phyloP scores from a whole-genome alignment of 53 echinoderm and acorn worm genomes.

The Actinopyga echinites region DNA sequence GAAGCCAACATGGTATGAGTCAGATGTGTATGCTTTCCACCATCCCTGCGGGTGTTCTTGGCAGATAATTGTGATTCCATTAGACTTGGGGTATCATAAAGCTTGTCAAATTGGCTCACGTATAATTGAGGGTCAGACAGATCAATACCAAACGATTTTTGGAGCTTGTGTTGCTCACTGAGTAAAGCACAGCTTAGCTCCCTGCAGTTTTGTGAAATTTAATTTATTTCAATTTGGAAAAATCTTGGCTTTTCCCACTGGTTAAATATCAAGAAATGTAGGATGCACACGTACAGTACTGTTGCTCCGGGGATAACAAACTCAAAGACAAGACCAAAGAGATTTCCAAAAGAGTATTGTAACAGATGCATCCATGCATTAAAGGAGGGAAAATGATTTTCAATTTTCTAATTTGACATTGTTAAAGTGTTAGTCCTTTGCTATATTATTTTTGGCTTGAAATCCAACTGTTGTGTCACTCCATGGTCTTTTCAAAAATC shows the following conservation, averaged over 20 bases:
- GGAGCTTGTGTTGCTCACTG: background rate
- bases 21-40: background rate
- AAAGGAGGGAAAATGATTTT: too few relatives aligned
- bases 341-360: too few relatives aligned
- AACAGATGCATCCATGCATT: too few relatives aligned
- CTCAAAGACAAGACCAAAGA: too few relatives aligned
- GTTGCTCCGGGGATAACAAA: too few relatives aligned
- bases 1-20: background rate
- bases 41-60: conserved; percentile 6
- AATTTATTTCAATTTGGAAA: conserved; percentile 30
- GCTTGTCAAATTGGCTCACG: conserved; percentile 10
- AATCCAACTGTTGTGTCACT: too few relatives aligned
- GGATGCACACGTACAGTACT: too few relatives aligned
- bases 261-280: too few relatives aligned
- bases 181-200: background rate
- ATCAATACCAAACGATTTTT: conserved; percentile 27
- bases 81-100: conserved; percentile 1
- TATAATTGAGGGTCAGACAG: conserved; percentile 37
- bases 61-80: conserved; percentile 38
- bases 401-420: too few relatives aligned
- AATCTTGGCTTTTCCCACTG: background rate
- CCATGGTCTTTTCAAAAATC: too few relatives aligned
- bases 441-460: too few relatives aligned
- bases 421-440: too few relatives aligned
- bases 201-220: conserved; percentile 31